Base-by-base conservation (phyloP, 2,888 invertebrate species). In the Cotesia congregata region DNA sequence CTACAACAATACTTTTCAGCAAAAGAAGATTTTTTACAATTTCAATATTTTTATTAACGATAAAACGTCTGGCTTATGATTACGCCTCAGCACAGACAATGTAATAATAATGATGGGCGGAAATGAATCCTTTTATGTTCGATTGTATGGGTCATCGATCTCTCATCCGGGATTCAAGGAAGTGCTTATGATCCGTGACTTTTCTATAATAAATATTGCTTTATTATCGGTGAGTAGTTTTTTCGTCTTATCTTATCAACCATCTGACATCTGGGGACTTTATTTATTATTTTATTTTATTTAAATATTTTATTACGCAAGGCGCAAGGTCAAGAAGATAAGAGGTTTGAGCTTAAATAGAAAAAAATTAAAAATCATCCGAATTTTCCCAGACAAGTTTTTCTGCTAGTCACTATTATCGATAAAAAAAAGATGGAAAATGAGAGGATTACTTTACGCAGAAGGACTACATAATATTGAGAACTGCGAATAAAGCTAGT, bases 401-500 rank as follows among this genome's bases (percentile, higher is more conserved):
- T 30, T 30, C 3, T 30, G 3, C 30, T 30, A 30, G 30, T 30
- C 30, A 4, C 2, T 30, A 30, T 30, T 30, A 30, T 30, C 30
- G 30, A 30, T 30, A 30, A 30, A 30, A 30, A 30, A 30, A 30
- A 30, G 30, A 30, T 30, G 3, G 3, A 30, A 30, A 30, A 30
- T 30, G 3, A 30, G 30, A 30, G 30, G 30, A 30, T 30, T 30
- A 30, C 30, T 30, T 30, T 30, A 30, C 30, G 3, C 30, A 67
- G 68, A 73, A 80, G 80, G 82, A 83, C 83, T 82, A 85, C 83
- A 82, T 83, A 85, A 83, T 83, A 85, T 76, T 74, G 80, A 81
- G 81, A 78, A 79, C 30, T 30, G 30, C 30, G 30, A 30, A 30
- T 30, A 30, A 30, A 30, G 30, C 30, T 79, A 82, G 82, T 83